These are phyloP conservation scores for Chrysogorgia sp. DNA, from an alignment of 92 coral and sea anemone species.

Conservation along the genomic window DNA sequence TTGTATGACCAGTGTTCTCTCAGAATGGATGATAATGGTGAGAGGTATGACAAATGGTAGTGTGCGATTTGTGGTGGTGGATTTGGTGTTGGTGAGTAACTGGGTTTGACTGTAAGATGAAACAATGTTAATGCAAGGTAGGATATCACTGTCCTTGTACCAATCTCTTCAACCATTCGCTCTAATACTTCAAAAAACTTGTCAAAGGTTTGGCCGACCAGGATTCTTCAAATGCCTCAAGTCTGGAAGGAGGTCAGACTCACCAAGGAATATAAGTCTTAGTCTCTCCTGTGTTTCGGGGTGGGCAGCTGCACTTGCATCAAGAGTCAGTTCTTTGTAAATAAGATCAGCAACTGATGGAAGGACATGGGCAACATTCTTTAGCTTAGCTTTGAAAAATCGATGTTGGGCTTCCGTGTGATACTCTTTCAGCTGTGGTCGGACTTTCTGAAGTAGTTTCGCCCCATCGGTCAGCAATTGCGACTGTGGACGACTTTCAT, in stretches of 20 bases:
- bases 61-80: no score
- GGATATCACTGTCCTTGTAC: no score
- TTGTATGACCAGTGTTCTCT: no score
- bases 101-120: no score
- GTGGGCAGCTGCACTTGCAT: conserved; percentile 52
- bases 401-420: conserved; percentile 23
- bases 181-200: conserved; percentile 22
- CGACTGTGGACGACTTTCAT: conserved; percentile 36
- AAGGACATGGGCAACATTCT: conserved; percentile 22
- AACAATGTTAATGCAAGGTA: no score
- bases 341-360: conserved; percentile 54
- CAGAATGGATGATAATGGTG: no score
- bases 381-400: conserved; percentile 6
- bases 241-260: conserved; percentile 39
- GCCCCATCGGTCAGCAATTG: conserved; percentile 38
- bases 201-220: conserved; percentile 52
- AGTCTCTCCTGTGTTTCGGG: conserved; percentile 60
- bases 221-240: conserved; percentile 49
- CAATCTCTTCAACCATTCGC: conserved; percentile 22
- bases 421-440: conserved; percentile 41
- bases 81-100: no score
- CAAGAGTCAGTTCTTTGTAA: conserved; percentile 48
- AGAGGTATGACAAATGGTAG: no score
- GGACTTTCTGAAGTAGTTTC: conserved; percentile 25
- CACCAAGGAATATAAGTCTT: conserved; percentile 50